A percentile compares a stretch with the other conserved stretches of the same genome.
Evolutionary conservation across 2,888 invertebrate genomes (phyloP).

Genomic region (Deilephila elpenor): DNA sequence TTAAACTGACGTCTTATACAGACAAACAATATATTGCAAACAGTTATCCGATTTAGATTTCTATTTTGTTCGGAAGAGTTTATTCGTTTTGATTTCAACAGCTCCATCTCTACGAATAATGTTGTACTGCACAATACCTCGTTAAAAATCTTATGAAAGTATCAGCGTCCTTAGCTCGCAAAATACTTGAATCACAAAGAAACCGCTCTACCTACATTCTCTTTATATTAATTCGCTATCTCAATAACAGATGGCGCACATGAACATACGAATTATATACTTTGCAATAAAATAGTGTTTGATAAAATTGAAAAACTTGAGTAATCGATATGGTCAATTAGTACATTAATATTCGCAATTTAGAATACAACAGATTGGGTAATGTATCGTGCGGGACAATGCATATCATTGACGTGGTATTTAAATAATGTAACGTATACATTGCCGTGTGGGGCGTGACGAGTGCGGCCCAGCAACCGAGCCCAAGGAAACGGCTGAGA

Average conservation of each 20-base stretch:
- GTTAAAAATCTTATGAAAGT: background rate
- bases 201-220: background rate
- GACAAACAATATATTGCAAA: no score
- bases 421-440: conserved; percentile 22
- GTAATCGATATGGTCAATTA: background rate
- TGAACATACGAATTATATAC: background rate
- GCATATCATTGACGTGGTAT: conserved; percentile 1
- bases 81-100: background rate
- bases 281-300: background rate
- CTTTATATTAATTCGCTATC: background rate
- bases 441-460: conserved; percentile 24
- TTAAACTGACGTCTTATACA: no score
- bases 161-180: background rate
- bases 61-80: background rate
- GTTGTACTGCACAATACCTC: background rate
- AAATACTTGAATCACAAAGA: background rate
- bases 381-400: background rate
- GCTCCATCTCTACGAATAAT: conserved; percentile 1
- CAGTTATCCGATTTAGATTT: no score
- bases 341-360: background rate
- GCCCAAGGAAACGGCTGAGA: conserved; percentile 41
- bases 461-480: conserved; percentile 7
- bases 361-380: background rate
- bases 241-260: conserved; percentile 2
- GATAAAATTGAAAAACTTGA: background rate